Percentiles rank a stretch among this genome's conserved stretches.
Conservation (phyloP, 2,113 vertebrate genomes). For the Rattus rattus region DNA sequence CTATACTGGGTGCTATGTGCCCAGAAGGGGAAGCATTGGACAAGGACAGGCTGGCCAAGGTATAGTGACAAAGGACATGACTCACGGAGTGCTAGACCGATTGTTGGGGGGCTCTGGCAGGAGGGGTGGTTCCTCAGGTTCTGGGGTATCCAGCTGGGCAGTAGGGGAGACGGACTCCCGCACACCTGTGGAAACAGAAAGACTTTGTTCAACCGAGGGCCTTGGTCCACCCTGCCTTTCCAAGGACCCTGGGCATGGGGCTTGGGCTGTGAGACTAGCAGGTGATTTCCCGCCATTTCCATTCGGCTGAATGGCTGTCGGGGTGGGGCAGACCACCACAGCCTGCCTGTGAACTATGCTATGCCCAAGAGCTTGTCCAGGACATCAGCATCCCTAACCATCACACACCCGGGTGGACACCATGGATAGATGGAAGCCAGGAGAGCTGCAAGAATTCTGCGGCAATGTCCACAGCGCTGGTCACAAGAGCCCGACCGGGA, state of each 20-base stretch:
- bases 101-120: constrained; percentile 93
- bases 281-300: neutral
- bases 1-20: too few species aligned
- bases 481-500: neutral
- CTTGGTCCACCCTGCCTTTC: accelerated
- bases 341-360: neutral
- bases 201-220: accelerated
- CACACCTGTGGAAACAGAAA: constrained; percentile 88
- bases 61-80: neutral
- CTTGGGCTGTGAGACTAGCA: neutral
- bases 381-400: neutral
- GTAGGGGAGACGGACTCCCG: constrained; percentile 96
- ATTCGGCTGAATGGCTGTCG: neutral
- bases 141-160: constrained; percentile 86
- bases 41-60: accelerated
- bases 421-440: neutral
- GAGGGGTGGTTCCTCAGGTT: constrained; percentile 90
- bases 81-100: constrained; percentile 92
- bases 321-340: neutral
- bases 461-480: neutral
- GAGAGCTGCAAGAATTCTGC: neutral
- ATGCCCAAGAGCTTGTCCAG: neutral
- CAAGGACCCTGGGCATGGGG: accelerated
- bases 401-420: neutral
- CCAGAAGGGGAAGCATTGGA: accelerated